Percentiles rank a stretch among this genome's conserved stretches.
Evolutionary conservation across 1,140 invertebrate genomes (phyloP).

Genomic region (Zaprionus davidi): DNA sequence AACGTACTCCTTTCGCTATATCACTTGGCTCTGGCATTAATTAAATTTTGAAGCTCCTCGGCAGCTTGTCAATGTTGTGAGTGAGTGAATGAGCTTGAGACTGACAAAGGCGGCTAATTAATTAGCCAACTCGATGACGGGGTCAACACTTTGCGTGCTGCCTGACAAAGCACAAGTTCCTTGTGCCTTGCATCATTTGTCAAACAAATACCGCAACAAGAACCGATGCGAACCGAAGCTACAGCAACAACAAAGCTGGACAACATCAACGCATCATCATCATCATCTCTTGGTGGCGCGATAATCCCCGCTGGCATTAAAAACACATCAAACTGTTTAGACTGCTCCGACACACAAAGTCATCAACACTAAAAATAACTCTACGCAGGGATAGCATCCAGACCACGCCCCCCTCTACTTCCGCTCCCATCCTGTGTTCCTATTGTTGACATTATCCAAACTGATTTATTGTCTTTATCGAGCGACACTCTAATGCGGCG

Average conservation of each 20-base stretch:
- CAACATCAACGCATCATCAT: conserved; percentile 14
- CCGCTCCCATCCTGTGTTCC: background rate
- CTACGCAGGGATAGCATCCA: conserved; percentile 4
- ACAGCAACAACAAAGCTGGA: background rate
- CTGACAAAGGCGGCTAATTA: conserved; percentile 69
- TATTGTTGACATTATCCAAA: conserved; percentile 70
- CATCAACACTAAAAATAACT: conserved; percentile 59
- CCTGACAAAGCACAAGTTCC: background rate
- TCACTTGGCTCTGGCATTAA: conserved; percentile 59
- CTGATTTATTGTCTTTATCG: conserved; percentile 76
- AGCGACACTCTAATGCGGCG: conserved; percentile 58
- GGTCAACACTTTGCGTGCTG: conserved; percentile 58
- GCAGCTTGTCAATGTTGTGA: conserved; percentile 29
- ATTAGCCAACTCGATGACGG: conserved; percentile 60
- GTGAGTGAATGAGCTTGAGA: conserved; percentile 19
- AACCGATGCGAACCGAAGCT: background rate
- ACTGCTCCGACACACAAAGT: conserved; percentile 55
- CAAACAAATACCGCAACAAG: conserved; percentile 44
- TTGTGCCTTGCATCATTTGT: conserved; percentile 57
- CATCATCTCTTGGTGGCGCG: conserved; percentile 17
- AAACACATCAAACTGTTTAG: conserved; percentile 73
- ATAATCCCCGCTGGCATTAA: conserved; percentile 70
- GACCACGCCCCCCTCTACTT: conserved; percentile 2
- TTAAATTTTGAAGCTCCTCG: conserved; percentile 61
- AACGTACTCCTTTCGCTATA: conserved; percentile 1